These are phyloP conservation scores for Caenorhabditis parvicauda DNA, from an alignment of 2,888 invertebrate species.

Conservation along the genomic window DNA sequence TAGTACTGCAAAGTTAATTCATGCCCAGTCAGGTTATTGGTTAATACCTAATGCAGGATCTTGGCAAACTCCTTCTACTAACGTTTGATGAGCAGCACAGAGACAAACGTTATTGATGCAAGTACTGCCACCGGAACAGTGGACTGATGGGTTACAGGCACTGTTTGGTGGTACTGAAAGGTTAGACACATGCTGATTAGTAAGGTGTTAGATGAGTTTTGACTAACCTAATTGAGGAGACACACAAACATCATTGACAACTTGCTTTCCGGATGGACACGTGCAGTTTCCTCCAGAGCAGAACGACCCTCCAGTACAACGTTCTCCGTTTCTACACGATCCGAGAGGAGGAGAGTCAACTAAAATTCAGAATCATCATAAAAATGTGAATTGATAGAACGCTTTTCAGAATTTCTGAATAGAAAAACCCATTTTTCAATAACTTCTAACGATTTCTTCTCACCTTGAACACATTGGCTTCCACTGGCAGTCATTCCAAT, in stretches of 20 bases:
- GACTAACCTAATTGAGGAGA: constrained; percentile 57
- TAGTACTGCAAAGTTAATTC: constrained; percentile 27
- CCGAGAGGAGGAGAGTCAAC: constrained; percentile 39
- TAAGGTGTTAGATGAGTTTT: not conserved
- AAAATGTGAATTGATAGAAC: not conserved
- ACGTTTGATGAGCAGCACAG: constrained; percentile 38
- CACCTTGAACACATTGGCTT: constrained; percentile 16
- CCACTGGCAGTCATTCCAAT: constrained; percentile 29
- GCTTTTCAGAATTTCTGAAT: too few relatives aligned
- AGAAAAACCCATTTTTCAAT: too few relatives aligned
- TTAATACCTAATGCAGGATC: constrained; percentile 46
- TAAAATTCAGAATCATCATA: constrained; percentile 5
- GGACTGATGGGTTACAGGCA: constrained; percentile 33
- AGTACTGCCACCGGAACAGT: constrained; percentile 33
- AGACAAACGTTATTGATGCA: constrained; percentile 38
- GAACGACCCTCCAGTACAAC: constrained; percentile 56
- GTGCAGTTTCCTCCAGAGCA: constrained; percentile 53
- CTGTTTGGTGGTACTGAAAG: constrained; percentile 54
- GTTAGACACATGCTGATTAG: not conserved
- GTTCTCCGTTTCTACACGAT: constrained; percentile 35
- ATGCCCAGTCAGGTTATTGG: not conserved
- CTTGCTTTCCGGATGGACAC: constrained; percentile 24
- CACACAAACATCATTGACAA: constrained; percentile 55
- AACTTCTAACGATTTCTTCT: not conserved
- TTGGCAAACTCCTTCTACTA: constrained; percentile 47